These are phyloP conservation scores for Glaucopsyche alexis DNA, from an alignment of 2,888 invertebrate genomes.

Conservation along the genomic window DNA sequence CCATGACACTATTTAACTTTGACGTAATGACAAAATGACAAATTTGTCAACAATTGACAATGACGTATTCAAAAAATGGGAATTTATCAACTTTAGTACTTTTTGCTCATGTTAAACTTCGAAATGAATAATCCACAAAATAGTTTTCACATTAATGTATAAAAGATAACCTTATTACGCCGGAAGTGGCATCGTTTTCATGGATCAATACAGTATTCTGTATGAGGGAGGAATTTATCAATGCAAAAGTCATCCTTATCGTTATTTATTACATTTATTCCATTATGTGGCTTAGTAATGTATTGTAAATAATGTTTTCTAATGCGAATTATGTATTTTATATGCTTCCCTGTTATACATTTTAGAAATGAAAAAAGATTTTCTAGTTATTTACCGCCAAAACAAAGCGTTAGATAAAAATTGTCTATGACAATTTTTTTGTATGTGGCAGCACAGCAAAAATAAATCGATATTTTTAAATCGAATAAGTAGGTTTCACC, in stretches of 20 bases:
- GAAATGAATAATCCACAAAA: conserved; percentile 24
- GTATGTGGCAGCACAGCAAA: conserved; percentile 31
- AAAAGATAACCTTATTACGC: conserved; percentile 45
- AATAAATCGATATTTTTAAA: conserved; percentile 34
- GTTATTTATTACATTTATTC: background rate
- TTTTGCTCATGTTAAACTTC: conserved; percentile 22
- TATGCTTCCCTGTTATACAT: background rate
- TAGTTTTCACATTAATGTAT: conserved; percentile 32
- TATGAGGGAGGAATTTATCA: conserved; percentile 35
- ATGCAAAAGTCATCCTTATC: conserved; percentile 33
- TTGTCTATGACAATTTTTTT: conserved; percentile 36
- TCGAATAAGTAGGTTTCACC: background rate
- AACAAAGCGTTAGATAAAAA: conserved; percentile 33
- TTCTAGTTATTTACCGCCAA: conserved; percentile 32
- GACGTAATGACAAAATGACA: conserved; percentile 42
- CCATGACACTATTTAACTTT: conserved; percentile 33
- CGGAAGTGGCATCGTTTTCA: conserved; percentile 44
- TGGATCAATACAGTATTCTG: conserved; percentile 44
- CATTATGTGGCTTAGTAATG: background rate
- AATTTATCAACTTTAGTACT: conserved; percentile 27
- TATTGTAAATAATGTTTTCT: background rate
- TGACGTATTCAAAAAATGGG: conserved; percentile 37
- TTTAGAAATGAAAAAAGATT: background rate
- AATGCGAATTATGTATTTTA: no score
- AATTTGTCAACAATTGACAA: conserved; percentile 45